Evolutionary conservation across 2,888 invertebrate species (phyloP).

Genomic region (Masnerella sp.): DNA sequence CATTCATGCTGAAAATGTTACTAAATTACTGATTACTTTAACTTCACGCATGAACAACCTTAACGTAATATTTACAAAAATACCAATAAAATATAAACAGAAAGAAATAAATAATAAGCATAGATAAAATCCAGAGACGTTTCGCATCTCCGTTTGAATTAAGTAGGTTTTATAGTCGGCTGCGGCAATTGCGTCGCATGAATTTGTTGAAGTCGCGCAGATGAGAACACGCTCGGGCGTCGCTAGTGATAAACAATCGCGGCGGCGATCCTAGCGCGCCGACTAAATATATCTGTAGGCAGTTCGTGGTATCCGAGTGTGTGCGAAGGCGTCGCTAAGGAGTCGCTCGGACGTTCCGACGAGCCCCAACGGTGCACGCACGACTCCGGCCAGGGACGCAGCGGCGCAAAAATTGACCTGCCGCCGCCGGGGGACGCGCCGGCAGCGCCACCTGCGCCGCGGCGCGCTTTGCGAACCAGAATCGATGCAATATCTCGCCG

Average conservation of each 20-base stretch:
- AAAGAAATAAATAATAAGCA: no score
- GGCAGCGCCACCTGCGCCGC: constrained; percentile 24
- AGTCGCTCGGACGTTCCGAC: constrained; percentile 29
- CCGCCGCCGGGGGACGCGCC: neutral
- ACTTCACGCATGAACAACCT: no score
- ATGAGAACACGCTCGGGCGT: constrained; percentile 8
- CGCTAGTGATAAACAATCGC: constrained; percentile 28
- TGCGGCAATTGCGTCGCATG: constrained; percentile 6
- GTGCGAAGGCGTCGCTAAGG: constrained; percentile 49
- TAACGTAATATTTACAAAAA: no score
- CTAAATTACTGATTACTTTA: no score
- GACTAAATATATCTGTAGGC: constrained; percentile 52
- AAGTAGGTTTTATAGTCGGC: no score
- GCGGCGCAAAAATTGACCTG: constrained; percentile 26
- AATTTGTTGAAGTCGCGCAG: neutral
- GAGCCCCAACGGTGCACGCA: constrained; percentile 19
- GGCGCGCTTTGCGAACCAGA: constrained; percentile 11
- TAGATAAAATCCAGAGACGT: no score
- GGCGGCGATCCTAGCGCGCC: constrained; percentile 21
- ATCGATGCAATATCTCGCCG: constrained; percentile 23
- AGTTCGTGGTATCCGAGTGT: constrained; percentile 28
- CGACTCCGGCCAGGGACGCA: constrained; percentile 32
- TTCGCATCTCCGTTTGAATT: no score
- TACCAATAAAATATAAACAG: no score
- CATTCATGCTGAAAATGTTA: no score